Base-by-base conservation (phyloP, 2,113 vertebrate genomes). In the Reinhardtius hippoglossoides region DNA sequence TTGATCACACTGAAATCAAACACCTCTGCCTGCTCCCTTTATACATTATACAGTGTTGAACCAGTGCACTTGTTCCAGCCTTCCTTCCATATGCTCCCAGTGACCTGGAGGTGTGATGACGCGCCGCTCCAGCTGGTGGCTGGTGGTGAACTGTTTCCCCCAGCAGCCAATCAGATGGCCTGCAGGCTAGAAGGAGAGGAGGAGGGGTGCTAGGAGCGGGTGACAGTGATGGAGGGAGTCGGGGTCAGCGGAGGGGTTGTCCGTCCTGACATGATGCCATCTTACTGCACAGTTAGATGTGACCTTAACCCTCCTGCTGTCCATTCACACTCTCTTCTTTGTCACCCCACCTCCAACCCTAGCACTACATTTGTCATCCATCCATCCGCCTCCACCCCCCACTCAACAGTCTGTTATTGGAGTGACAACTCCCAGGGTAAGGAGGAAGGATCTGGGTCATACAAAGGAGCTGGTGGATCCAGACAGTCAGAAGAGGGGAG, bases 361-460 rank as follows among this genome's bases (percentile, higher is more conserved):
- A 21, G 61, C 82, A 73, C 58, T 16, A 67, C 52, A 56, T 74
- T 78, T 90, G 71, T 82, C 84, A 85, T 83, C 68, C 12, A 27
- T 71, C 81, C 76, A 52, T 79, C 6, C 24, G 21, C 14, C n/a
- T 23, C 72, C n/a, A 7, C 14, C 63, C 54, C 65, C 42, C 55
- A 74, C 68, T 63, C 86, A 52, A 37, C 79, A 68, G 72, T 74
- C 79, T 80, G 84, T 63, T 81, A n/a, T 80, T 71, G 69, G 84
- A 92, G 59, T 88, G 88, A 92, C 90, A 84, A 84, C 86, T 90
- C 81, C 77, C 79, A 59, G 81, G 52, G 62, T 78, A 83, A 40
- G 54, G 24, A 73, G 67, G 55, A 48, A 76, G 78, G 78, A 80
- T 78, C 71, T 71, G 73, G 74, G 74, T 20, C 24, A 81, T 72